Base-by-base conservation (phyloP, 2,113 vertebrate species). In the Turdus rufiventris region DNA sequence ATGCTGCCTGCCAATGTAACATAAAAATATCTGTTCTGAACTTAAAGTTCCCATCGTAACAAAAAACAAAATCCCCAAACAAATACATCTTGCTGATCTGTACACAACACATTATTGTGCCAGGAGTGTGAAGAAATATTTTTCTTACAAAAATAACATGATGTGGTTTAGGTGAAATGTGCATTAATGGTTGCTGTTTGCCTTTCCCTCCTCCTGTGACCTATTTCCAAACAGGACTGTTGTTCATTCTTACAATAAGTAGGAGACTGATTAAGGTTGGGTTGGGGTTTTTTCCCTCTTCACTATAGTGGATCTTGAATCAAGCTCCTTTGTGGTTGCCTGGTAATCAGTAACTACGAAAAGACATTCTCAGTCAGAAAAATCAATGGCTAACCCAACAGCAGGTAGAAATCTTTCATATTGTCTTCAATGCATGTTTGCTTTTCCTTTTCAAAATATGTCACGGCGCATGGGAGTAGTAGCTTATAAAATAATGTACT, bases 281-380 rank as follows among this genome's bases (percentile, higher is more conserved):
- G 24, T 70, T 74, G 34, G 29, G 2, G 13, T 48, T 78, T 84
- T 71, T 42, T 36, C 24, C 17, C 26, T 54, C 26, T 85, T 89
- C 26, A 36, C 60, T 62, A 4, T 15, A 83, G 58, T 48, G 56
- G 51, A 76, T 92, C 42, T 88, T 90, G 71, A 77, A 36, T 79
- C 47, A 63, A 82, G 58, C 67, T 88, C 26, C 28, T 61, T 79
- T 67, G 56, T 90, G 75, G 78, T 91, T 95, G 71, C 72, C 78
- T 90, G 75, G 67, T 89, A 91, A 88, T 97, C 40, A 53, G 60
- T 85, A 85, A 53, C 81, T 76, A 53, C n/a, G 78, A 73, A 80
- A 90, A 83, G 78, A 71, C 51, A n/a, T 85, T 92, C 62, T 75
- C 36, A 3, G 76, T 68, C 33, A 91, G 85, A 83, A 95, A 93